phyloP scores from a whole-genome alignment of 2,888 invertebrate species.

The Miltochrista miniata region DNA sequence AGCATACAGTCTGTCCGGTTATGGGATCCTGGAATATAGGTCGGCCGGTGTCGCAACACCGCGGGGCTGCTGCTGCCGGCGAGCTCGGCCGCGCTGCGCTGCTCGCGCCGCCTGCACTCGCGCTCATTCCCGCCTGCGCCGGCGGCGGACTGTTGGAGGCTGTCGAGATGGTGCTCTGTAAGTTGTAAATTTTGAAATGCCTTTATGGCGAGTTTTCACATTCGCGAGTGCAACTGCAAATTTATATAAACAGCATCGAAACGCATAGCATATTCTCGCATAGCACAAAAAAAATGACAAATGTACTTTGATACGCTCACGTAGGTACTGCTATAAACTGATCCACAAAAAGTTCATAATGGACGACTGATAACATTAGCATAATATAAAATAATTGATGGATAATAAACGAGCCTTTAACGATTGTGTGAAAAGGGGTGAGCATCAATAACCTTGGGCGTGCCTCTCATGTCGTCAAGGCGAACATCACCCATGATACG shows the following conservation, averaged over 20 bases:
- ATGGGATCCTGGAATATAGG: conserved; percentile 95
- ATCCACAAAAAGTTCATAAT: conserved; percentile 33
- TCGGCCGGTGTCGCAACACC: conserved; percentile 96
- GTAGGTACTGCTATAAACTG: conserved; percentile 40
- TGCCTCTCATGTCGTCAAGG: conserved; percentile 60
- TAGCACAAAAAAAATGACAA: conserved; percentile 31
- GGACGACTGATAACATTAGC: conserved; percentile 43
- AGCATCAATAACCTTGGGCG: conserved; percentile 62
- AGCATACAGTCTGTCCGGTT: conserved; percentile 94
- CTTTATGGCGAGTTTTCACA: conserved; percentile 80
- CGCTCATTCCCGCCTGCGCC: conserved; percentile 84
- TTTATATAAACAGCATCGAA: conserved; percentile 56
- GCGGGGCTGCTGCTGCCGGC: conserved; percentile 80
- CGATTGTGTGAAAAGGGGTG: conserved; percentile 66
- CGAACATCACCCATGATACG: conserved; percentile 41
- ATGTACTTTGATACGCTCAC: conserved; percentile 53
- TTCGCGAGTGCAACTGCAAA: conserved; percentile 67
- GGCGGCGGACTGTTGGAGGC: conserved; percentile 88
- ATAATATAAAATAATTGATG: conserved; percentile 57
- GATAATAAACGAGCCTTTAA: conserved; percentile 75
- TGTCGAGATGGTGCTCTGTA: conserved; percentile 87
- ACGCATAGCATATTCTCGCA: conserved; percentile 69
- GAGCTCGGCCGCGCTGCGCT: conserved; percentile 80
- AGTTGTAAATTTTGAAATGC: conserved; percentile 83
- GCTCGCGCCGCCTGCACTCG: conserved; percentile 79